Evolutionary conservation across 30 jellyfish, hydroid and myxozoan species (phyloP).

Genomic region (Morbakka virulenta): DNA sequence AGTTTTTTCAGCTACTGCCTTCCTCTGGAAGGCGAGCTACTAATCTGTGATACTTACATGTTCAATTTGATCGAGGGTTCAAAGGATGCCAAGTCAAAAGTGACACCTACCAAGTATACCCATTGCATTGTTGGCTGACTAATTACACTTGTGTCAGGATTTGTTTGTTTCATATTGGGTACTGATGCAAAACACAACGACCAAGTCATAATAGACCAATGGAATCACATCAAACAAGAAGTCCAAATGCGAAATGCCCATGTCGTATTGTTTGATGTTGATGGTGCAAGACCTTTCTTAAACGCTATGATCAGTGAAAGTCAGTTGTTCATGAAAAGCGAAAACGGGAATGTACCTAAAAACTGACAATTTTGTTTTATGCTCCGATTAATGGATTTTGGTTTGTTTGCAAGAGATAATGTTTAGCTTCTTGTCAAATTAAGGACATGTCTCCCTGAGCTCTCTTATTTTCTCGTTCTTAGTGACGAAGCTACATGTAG

Average conservation of each 20-base stretch:
- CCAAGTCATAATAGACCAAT: conserved; percentile 11
- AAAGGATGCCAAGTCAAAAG: not conserved
- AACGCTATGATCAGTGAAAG: conserved; percentile 30
- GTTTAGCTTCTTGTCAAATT: too few species aligned
- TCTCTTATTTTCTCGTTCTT: too few species aligned
- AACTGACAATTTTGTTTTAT: too few species aligned
- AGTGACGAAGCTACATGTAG: too few species aligned
- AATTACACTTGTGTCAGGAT: too few species aligned
- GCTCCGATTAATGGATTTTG: too few species aligned
- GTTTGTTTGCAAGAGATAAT: too few species aligned
- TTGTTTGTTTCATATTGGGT: too few species aligned
- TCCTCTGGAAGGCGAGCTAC: not conserved
- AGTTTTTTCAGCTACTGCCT: not conserved
- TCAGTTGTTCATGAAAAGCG: conserved; percentile 1
- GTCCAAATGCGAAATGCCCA: not conserved
- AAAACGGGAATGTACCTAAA: too few species aligned
- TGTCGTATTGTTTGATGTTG: conserved; percentile 24
- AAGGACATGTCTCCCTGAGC: too few species aligned
- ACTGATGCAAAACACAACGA: conserved; percentile 42
- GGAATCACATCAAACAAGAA: conserved; percentile 20
- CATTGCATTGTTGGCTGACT: not conserved
- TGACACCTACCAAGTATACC: not conserved
- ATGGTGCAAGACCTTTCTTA: conserved; percentile 53
- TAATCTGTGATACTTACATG: not conserved
- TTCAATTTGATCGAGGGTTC: not conserved